Evolutionary conservation across 2,797 vertebrate species (phyloP), one percentile per base, ranked within the genome.

Genomic region (Chaetophractus vellerosus): DNA sequence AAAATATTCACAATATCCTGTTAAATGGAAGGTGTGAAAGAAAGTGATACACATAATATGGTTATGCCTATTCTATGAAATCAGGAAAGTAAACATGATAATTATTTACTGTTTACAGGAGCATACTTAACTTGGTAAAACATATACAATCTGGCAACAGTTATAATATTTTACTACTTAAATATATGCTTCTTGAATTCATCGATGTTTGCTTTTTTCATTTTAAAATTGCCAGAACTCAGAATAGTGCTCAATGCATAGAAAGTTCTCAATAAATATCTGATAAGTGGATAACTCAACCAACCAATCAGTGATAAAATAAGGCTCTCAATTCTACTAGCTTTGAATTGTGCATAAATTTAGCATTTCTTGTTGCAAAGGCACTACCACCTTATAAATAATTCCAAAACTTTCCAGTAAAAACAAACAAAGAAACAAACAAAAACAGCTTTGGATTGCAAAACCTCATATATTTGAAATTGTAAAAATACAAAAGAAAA

Each of bases 401-500:
- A 57, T 10, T 21, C 31, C 8, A 7, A 45, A 45, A 45, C 5
- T 80, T 76, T 36, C 28, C 24, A 24, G 12, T 45, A 82, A 90
- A 87, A 87, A 33, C 23, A 79, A 33, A 31, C 23, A 79, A 33
- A 31, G 1, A 72, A 31, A 12, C 4, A 69, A 6, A 21, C 19
- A 71, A 81, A 38, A 91, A 55, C 1, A 36, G 16, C 15, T 36
- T 33, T 52, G 31, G 0, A 63, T 41, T 28, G 1, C 5, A 3
- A 81, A 63, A 81, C 72, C 28, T 19, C 21, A 74, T 41, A 52
- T 36, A 52, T 61, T 52, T 87, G 41, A 93, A 82, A 33, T 84
- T 50, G 2, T 81, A 76, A 57, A 94, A 84, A 69, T 14, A 68
- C n/a, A 88, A 63, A 74, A 74, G 10, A 36, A 90, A 94, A 31